Conservation (phyloP, 2,888 invertebrate genomes). For the Amphiduros pacificus region DNA sequence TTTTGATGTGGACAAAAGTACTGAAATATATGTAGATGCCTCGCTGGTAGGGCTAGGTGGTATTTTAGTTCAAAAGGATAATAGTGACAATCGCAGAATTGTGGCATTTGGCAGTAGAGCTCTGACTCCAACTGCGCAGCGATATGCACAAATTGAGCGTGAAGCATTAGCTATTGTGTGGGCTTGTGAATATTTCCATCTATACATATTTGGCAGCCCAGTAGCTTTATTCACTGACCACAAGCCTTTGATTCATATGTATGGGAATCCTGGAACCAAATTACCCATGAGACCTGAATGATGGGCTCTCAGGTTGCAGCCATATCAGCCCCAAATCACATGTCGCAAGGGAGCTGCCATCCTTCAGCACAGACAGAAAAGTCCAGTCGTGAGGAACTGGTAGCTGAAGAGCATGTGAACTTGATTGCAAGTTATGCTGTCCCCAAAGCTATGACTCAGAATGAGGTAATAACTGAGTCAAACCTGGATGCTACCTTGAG, state of each 20-base stretch:
- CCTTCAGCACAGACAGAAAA: too few species aligned
- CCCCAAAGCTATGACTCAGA: constrained; percentile 20
- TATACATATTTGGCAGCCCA: neutral
- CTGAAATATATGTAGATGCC: neutral
- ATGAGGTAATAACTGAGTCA: too few species aligned
- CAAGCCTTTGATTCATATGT: neutral
- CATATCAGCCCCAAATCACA: neutral
- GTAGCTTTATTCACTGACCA: neutral
- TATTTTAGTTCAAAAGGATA: neutral
- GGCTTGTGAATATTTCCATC: constrained; percentile 31
- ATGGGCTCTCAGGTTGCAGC: neutral
- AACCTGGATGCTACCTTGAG: too few species aligned
- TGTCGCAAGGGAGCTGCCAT: too few species aligned
- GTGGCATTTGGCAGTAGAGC: constrained; percentile 8
- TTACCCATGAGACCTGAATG: neutral
- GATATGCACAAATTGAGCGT: neutral
- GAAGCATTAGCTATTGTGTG: constrained; percentile 31
- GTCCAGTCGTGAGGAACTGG: too few species aligned
- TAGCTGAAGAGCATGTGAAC: constrained; percentile 27
- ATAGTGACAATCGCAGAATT: neutral
- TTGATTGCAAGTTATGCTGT: constrained; percentile 18
- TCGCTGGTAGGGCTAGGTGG: neutral
- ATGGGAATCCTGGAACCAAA: neutral
- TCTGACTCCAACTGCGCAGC: neutral
- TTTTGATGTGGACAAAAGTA: neutral